These are phyloP conservation scores for Lepus timidus DNA, from an alignment of 2,113 vertebrate genomes.

Conservation along the genomic window DNA sequence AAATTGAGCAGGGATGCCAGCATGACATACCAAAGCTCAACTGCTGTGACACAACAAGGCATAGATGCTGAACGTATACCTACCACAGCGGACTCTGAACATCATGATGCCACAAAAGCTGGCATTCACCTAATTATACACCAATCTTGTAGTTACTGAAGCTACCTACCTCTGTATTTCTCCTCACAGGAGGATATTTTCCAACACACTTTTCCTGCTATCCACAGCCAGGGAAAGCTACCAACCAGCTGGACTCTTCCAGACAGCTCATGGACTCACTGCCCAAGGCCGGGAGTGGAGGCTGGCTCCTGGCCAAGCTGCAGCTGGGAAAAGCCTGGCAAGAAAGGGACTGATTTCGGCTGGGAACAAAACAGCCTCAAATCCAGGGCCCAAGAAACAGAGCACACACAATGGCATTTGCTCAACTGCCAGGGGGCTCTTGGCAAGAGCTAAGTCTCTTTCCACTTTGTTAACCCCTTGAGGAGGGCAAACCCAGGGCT, in stretches of 20 bases:
- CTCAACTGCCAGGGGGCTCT: conserved; percentile 64
- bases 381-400: conserved; percentile 50
- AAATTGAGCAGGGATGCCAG: too few species aligned
- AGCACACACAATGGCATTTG: too few species aligned
- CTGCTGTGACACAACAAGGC: too few species aligned
- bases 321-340: conserved; percentile 51
- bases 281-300: neutral
- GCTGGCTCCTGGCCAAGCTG: conserved; percentile 53
- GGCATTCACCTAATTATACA: too few species aligned
- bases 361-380: conserved; percentile 53
- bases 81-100: too few species aligned
- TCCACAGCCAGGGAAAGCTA: neutral
- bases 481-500: neutral
- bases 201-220: neutral
- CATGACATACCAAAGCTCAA: too few species aligned
- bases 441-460: conserved; percentile 63
- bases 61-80: too few species aligned
- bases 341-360: conserved; percentile 25
- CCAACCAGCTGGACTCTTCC: neutral
- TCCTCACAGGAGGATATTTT: neutral
- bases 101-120: too few species aligned
- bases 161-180: neutral
- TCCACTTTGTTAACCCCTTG: conserved; percentile 75
- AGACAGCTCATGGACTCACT: neutral
- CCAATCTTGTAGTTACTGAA: too few species aligned